A percentile compares a stretch with the other conserved stretches of the same genome.
These are phyloP conservation scores for Alcis repandata DNA, from an alignment of 2,888 invertebrate species.

Conservation along the genomic window DNA sequence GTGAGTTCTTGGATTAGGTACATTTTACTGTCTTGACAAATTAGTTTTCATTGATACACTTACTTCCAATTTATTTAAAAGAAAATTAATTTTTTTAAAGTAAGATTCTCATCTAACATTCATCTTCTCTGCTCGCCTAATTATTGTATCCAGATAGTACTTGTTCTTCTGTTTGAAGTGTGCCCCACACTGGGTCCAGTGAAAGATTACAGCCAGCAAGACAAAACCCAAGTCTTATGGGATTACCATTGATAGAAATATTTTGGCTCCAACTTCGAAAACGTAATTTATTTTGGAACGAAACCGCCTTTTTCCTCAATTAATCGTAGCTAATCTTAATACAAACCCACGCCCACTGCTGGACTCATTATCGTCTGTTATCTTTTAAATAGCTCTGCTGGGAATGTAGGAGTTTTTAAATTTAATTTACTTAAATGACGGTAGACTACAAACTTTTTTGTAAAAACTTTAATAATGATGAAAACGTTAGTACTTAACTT, in stretches of 20 bases:
- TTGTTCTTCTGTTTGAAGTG: conserved; percentile 5
- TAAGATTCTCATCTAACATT: not conserved
- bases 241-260: conserved; percentile 41
- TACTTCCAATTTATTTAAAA: too few relatives aligned
- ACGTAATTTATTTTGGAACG: conserved; percentile 35
- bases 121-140: not conserved
- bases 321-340: conserved; percentile 23
- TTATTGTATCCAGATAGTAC: too few relatives aligned
- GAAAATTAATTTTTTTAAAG: too few relatives aligned
- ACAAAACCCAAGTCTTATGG: conserved; percentile 29
- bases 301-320: conserved; percentile 32
- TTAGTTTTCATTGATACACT: too few relatives aligned
- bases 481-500: too few relatives aligned
- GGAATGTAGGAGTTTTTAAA: not conserved
- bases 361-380: not conserved
- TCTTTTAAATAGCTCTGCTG: not conserved
- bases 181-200: conserved; percentile 25
- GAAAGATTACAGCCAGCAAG: conserved; percentile 32
- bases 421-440: not conserved
- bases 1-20: too few relatives aligned
- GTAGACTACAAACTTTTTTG: too few relatives aligned
- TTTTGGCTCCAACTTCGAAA: conserved; percentile 24
- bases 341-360: conserved; percentile 10
- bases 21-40: too few relatives aligned
- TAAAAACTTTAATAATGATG: too few relatives aligned